Evolutionary conservation across 2,888 invertebrate species (phyloP).

Genomic region (Thumatha senex): DNA sequence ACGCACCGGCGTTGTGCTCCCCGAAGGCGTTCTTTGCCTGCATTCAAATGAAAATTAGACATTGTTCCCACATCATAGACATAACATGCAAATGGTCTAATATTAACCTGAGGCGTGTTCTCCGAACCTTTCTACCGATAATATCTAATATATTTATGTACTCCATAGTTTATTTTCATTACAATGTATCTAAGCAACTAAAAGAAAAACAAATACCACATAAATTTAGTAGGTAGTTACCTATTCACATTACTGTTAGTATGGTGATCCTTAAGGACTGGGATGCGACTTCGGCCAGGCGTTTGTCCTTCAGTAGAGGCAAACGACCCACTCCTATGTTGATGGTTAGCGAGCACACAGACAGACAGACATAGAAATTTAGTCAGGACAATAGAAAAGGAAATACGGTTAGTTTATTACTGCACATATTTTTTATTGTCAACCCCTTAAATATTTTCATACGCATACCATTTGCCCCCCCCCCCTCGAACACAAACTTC

Average conservation of each 20-base stretch:
- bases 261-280: slow-evolving; percentile 78
- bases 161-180: slow-evolving; percentile 34
- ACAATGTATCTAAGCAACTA: slow-evolving; percentile 14
- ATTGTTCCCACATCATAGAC: slow-evolving; percentile 1
- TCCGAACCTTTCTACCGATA: slow-evolving; percentile 25
- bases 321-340: slow-evolving; percentile 79
- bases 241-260: slow-evolving; percentile 78
- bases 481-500: too few species aligned
- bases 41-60: slow-evolving; percentile 26
- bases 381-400: slow-evolving; percentile 61
- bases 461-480: too few species aligned
- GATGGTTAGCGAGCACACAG: slow-evolving; percentile 75
- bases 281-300: slow-evolving; percentile 78
- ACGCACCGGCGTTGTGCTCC: slow-evolving; percentile 88
- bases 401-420: slow-evolving; percentile 44
- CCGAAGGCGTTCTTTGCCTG: slow-evolving; percentile 90
- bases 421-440: slow-evolving; percentile 53
- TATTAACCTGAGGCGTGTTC: slow-evolving; percentile 15
- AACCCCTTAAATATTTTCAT: background rate
- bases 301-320: slow-evolving; percentile 78
- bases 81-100: slow-evolving; percentile 38
- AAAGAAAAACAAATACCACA: slow-evolving; percentile 32
- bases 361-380: slow-evolving; percentile 68
- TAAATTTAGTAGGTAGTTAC: slow-evolving; percentile 58
- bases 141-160: slow-evolving; percentile 23